A percentile compares a stretch with the other conserved stretches of the same genome.
These are phyloP conservation scores for Meteorus sp. DNA, from an alignment of 1,140 invertebrate species.

Conservation along the genomic window DNA sequence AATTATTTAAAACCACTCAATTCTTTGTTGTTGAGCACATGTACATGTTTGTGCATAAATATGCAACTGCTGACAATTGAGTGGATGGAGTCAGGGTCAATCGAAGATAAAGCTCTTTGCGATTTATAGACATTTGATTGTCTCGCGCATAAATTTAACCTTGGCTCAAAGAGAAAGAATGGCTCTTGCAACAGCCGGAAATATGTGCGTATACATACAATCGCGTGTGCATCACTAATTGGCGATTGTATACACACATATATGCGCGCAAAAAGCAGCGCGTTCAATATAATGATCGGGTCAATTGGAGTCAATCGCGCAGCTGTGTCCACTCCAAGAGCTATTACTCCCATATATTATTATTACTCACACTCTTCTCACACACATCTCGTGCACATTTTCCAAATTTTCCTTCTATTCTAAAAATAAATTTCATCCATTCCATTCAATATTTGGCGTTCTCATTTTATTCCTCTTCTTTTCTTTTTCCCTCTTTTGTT, in stretches of 20 bases:
- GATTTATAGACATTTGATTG: not conserved
- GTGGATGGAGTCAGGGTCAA: not conserved
- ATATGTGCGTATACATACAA: conserved; percentile 11
- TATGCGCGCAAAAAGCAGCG: no score
- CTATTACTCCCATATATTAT: conserved; percentile 22
- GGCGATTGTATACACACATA: conserved; percentile 4
- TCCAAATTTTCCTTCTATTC: no score
- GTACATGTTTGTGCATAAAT: no score
- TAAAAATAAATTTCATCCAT: no score
- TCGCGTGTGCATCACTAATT: conserved; percentile 14
- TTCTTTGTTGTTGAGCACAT: no score
- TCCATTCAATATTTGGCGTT: no score
- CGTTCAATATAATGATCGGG: conserved; percentile 26
- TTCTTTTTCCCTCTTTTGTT: conserved; percentile 9
- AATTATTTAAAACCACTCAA: no score
- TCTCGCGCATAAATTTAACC: conserved; percentile 7
- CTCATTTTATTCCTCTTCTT: conserved; percentile 2
- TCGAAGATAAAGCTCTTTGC: not conserved
- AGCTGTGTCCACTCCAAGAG: conserved; percentile 26
- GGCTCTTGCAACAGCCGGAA: not conserved
- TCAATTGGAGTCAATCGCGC: conserved; percentile 31
- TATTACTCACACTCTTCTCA: no score
- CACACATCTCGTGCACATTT: no score
- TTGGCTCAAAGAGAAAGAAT: not conserved
- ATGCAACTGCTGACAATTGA: no score